Conservation (phyloP, 2,113 vertebrate species). For the Holacanthus passer region DNA sequence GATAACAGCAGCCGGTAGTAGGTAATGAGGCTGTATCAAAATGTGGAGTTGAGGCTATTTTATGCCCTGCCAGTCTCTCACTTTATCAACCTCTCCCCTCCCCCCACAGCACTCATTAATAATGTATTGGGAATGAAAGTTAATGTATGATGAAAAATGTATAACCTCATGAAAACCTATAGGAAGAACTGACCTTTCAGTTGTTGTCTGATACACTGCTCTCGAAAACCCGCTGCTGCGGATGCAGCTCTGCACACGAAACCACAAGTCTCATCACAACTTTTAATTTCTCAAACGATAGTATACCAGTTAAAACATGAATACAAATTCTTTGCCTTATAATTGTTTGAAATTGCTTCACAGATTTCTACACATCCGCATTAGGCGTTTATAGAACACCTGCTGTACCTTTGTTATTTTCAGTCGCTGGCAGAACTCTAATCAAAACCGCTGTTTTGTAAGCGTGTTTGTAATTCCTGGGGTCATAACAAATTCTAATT, state of each 20-base stretch:
- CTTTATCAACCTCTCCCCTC: conserved; percentile 32
- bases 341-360: conserved; percentile 18
- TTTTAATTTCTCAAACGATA: conserved; percentile 11
- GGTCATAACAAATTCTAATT: conserved; percentile 62
- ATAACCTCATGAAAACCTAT: conserved; percentile 67
- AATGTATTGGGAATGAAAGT: conserved; percentile 67
- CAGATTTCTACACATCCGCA: conserved; percentile 9
- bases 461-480: conserved; percentile 41
- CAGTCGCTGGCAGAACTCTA: conserved; percentile 10
- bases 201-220: conserved; percentile 33
- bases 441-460: conserved; percentile 38
- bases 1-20: conserved; percentile 39
- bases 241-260: conserved; percentile 19
- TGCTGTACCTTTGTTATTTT: conserved; percentile 6
- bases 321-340: conserved; percentile 3
- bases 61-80: conserved; percentile 54
- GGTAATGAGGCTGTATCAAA: conserved; percentile 46
- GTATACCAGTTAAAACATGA: background rate
- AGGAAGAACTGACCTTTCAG: conserved; percentile 61
- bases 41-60: conserved; percentile 59
- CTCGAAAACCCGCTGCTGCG: conserved; percentile 27
- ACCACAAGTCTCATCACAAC: background rate
- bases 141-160: conserved; percentile 77
- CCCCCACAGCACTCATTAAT: conserved; percentile 62
- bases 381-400: conserved; percentile 15